Evolutionary conservation across 2,888 invertebrate genomes (phyloP).

Genomic region (Trachelus tabidus): DNA sequence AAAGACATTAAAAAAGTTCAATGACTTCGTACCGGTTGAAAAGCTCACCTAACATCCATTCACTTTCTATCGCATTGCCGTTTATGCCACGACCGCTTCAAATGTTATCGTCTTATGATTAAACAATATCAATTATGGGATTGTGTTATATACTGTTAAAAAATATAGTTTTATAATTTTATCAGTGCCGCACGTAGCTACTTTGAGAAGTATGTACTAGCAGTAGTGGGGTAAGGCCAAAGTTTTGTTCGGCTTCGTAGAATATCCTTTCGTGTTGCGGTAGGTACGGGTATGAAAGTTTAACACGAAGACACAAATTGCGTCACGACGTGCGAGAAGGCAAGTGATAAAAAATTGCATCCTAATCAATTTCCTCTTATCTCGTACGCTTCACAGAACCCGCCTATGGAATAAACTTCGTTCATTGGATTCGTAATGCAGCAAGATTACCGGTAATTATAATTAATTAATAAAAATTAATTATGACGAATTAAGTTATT

Average conservation of each 20-base stretch:
- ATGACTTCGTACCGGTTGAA: not conserved
- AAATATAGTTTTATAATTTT: slow-evolving; percentile 2
- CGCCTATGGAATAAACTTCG: not conserved
- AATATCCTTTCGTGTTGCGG: not conserved
- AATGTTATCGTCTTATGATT: not conserved
- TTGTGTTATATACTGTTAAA: not conserved
- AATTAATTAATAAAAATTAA: not conserved
- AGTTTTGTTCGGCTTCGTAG: not conserved
- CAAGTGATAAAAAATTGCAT: not conserved
- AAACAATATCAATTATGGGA: not conserved
- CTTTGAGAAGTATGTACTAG: not conserved
- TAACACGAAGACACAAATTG: not conserved
- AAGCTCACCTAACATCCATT: not conserved
- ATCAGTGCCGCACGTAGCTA: not conserved
- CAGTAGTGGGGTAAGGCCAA: not conserved
- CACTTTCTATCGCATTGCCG: not conserved
- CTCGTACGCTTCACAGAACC: not conserved
- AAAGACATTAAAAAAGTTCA: too few relatives aligned
- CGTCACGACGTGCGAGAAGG: not conserved
- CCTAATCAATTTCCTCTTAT: not conserved
- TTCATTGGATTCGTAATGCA: not conserved
- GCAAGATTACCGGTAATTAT: not conserved
- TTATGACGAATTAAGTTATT: not conserved
- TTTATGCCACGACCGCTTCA: not conserved
- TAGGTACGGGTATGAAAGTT: not conserved